Evolutionary conservation across 1,140 invertebrate species (phyloP).

Genomic region (Colletes gigas): DNA sequence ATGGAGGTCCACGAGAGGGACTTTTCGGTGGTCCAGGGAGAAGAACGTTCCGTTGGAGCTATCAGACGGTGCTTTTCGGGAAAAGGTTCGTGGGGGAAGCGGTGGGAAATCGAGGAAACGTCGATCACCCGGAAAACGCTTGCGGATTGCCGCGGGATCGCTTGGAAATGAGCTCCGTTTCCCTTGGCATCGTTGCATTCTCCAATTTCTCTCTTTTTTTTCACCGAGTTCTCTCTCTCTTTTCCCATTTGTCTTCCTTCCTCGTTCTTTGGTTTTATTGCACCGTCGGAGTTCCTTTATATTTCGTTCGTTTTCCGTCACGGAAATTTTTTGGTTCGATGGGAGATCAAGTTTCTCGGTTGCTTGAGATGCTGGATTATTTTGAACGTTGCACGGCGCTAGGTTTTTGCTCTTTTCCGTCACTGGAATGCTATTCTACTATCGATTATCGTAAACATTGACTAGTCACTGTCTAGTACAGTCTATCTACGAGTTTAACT

Average conservation of each 20-base stretch:
- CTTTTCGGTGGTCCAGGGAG: not conserved
- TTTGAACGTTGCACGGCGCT: not conserved
- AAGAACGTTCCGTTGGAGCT: not conserved
- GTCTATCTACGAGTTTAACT: too few relatives aligned
- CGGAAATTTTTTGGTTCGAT: conserved; percentile 23
- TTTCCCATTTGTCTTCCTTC: not conserved
- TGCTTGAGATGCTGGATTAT: not conserved
- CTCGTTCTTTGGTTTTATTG: conserved; percentile 19
- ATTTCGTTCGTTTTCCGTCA: conserved; percentile 10
- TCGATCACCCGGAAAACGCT: conserved; percentile 33
- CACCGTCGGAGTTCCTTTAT: conserved; percentile 11
- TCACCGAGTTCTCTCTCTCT: not conserved
- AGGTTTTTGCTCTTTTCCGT: not conserved
- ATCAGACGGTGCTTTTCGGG: not conserved
- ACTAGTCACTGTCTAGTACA: too few relatives aligned
- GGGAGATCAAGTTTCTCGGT: conserved; percentile 1
- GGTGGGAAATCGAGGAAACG: conserved; percentile 36
- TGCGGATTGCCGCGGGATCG: conserved; percentile 33
- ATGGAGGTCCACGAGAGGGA: not conserved
- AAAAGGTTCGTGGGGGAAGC: not conserved
- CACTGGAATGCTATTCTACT: too few relatives aligned
- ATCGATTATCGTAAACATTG: too few relatives aligned
- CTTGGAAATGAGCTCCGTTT: conserved; percentile 43
- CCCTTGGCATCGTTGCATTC: conserved; percentile 37
- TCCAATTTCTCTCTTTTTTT: not conserved